Evolutionary conservation across 2,113 vertebrate genomes (phyloP).

Genomic region (Parus major): DNA sequence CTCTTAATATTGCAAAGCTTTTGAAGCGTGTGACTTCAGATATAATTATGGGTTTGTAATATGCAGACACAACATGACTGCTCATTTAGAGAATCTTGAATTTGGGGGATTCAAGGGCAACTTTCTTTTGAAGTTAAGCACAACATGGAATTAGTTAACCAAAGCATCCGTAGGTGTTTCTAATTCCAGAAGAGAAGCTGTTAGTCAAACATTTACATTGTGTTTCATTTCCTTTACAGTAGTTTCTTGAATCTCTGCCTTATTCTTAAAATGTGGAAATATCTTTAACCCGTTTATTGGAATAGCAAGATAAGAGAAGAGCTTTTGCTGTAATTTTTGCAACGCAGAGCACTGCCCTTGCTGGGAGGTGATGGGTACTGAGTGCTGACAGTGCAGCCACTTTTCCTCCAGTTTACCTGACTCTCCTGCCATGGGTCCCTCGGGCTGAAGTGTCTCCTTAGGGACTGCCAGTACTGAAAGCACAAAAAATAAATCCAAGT

Average conservation of each 20-base stretch:
- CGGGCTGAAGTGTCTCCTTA: not conserved
- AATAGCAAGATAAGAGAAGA: not conserved
- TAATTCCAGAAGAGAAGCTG: conserved; percentile 40
- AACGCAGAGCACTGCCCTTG: not conserved
- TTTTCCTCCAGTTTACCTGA: not conserved
- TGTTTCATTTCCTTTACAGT: conserved; percentile 56
- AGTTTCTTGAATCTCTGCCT: conserved; percentile 27
- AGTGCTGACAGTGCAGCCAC: not conserved
- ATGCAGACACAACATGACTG: not conserved
- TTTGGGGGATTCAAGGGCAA: conserved; percentile 37
- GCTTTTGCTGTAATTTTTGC: not conserved
- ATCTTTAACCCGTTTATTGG: conserved; percentile 1
- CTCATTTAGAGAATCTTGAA: not conserved
- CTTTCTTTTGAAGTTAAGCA: conserved; percentile 45
- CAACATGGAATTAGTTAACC: conserved; percentile 16
- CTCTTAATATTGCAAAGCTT: not conserved
- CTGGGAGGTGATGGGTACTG: not conserved
- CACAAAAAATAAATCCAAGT: not conserved
- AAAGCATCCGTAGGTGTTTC: conserved; percentile 20
- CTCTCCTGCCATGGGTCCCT: not conserved
- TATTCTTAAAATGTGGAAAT: not conserved
- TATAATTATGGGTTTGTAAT: not conserved
- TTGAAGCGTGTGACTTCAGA: not conserved
- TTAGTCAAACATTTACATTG: conserved; percentile 58
- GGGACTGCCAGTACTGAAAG: not conserved